Evolutionary conservation across 92 coral and sea anemone genomes (phyloP), one percentile per base, ranked within the genome.

Genomic region (Blastomussa wellsi): DNA sequence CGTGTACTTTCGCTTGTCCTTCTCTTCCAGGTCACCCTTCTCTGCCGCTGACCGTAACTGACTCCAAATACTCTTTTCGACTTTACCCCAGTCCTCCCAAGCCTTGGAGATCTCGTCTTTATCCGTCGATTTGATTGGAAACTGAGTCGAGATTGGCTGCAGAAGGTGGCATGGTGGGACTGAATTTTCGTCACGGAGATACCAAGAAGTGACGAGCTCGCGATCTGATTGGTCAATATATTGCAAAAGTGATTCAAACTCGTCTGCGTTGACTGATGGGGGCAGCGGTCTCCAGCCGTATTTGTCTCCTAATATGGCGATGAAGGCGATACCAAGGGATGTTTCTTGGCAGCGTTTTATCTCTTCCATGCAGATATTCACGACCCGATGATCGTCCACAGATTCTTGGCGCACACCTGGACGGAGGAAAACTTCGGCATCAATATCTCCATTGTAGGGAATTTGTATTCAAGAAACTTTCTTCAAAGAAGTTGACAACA

Each of bases 261-360:
- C 93, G 59, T 82, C 80, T 11, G 90, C 85, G 67, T 86, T 26
- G 83, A 90, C 80, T 33, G 78, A 86, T 2, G 93, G 86, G 8
- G 93, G 88, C 7, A 90, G 90, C 6, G 93, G 93, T 28, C 93
- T 74, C 93, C 90, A 86, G 37, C 93, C 93, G 29, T 90, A 90
- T 82, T 82, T 86, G 90, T 90, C 93, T 28, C 93, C 93, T n/a
- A 90, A 73, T 33, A 90, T 74, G 35, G 93, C 93, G 59, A 90
- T 86, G n/a, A 90, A 90, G 17, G 88, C 90, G 53, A 86, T 77
- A 7, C 90, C 90, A 41, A 86, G 90, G 11, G 93, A 90, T 17
- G 83, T 90, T 17, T 90, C 90, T 51, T 90, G 93, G 65, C 93
- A 90, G 15, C 93, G 90, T 26, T 90, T 90, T 39, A 90, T 90